These are phyloP conservation scores for Heliangelus exortis DNA, from an alignment of 2,797 vertebrate genomes.

Conservation along the genomic window DNA sequence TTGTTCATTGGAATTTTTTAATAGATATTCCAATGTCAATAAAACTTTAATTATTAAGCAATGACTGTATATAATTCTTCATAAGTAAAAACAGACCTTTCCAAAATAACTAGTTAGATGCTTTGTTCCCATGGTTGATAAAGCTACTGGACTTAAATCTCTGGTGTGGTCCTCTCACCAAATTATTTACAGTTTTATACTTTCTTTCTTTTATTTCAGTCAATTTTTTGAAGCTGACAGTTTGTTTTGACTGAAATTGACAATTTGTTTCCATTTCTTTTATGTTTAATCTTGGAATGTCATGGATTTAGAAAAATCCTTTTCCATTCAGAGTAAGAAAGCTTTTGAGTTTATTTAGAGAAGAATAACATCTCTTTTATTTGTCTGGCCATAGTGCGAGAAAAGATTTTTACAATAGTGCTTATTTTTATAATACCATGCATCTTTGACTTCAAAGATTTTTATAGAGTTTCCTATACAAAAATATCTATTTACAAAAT, in stretches of 20 bases:
- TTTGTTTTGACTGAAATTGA: too few species aligned
- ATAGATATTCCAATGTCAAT: neutral
- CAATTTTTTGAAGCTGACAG: neutral
- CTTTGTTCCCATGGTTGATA: neutral
- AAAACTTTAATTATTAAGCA: neutral
- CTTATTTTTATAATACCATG: neutral
- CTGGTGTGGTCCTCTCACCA: neutral
- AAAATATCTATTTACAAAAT: neutral
- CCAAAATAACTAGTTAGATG: neutral
- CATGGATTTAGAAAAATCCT: neutral
- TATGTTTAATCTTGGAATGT: neutral
- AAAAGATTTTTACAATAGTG: neutral
- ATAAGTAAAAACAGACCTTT: neutral
- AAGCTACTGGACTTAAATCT: neutral
- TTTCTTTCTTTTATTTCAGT: neutral
- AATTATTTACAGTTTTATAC: neutral
- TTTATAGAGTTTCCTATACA: neutral
- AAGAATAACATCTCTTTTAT: neutral
- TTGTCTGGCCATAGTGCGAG: neutral
- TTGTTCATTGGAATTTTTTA: neutral
- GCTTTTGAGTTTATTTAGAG: neutral
- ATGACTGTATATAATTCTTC: neutral
- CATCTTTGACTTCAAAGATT: neutral
- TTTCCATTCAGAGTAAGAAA: neutral
- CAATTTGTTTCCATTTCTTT: too few species aligned